A percentile compares a stretch with the other conserved stretches of the same genome.
Evolutionary conservation across 2,113 vertebrate species (phyloP).

Genomic region (Perca fluviatilis): DNA sequence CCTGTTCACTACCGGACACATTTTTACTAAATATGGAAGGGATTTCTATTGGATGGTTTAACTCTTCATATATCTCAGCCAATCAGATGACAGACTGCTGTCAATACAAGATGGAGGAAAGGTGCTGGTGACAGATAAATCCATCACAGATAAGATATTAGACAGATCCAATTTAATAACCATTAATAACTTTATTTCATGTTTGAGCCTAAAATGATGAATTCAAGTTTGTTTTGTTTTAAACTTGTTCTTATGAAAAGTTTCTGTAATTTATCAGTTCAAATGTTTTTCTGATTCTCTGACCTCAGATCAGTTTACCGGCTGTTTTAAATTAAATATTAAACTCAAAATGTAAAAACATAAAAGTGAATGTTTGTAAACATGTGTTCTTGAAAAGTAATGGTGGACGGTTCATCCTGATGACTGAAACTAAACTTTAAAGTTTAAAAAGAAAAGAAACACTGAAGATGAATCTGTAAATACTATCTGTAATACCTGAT

Average conservation of each 20-base stretch:
- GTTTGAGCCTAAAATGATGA: not conserved
- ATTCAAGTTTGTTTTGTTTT: not conserved
- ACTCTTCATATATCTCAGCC: conserved; percentile 18
- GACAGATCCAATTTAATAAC: not conserved
- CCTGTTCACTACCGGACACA: no score
- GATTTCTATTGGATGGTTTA: conserved; percentile 41
- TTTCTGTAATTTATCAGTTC: not conserved
- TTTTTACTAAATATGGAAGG: no score
- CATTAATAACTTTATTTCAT: not conserved
- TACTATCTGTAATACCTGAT: no score
- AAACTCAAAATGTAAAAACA: not conserved
- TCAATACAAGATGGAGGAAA: not conserved
- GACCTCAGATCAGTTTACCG: conserved; percentile 14
- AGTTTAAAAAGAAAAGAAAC: no score
- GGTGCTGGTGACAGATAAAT: not conserved
- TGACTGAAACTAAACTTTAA: not conserved
- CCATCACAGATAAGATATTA: conserved; percentile 22
- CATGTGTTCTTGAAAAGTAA: not conserved
- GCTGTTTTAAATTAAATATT: not conserved
- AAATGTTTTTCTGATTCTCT: conserved; percentile 5
- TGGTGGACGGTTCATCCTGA: not conserved
- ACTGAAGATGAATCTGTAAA: no score
- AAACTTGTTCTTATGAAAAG: conserved; percentile 8
- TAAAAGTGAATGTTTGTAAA: not conserved
- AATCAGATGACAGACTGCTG: conserved; percentile 43